A percentile compares a stretch with the other conserved stretches of the same genome.
Conservation (phyloP, 2,113 vertebrate species). For the Nothocercus julius region DNA sequence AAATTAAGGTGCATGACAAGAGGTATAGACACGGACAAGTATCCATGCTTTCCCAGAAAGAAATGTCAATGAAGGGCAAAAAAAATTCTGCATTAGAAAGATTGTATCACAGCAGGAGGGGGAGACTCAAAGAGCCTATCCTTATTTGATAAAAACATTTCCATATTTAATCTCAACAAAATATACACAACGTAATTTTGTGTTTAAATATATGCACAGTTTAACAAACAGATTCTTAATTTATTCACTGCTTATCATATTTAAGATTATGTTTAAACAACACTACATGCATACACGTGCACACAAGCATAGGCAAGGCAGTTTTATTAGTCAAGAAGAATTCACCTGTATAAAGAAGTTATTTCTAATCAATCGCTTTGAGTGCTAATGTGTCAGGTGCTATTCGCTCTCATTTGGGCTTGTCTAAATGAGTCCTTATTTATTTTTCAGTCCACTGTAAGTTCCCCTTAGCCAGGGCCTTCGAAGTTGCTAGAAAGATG, state of each 20-base stretch:
- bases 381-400: neutral
- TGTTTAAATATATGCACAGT: conserved; percentile 53
- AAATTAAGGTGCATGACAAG: conserved; percentile 62
- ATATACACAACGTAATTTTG: conserved; percentile 49
- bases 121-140: neutral
- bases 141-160: neutral
- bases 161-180: conserved; percentile 18
- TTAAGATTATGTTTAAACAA: conserved; percentile 63
- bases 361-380: neutral
- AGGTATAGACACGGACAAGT: conserved; percentile 30
- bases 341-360: conserved; percentile 29
- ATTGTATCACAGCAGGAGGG: neutral
- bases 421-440: neutral
- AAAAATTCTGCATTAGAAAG: neutral
- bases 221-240: conserved; percentile 68
- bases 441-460: neutral
- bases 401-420: neutral
- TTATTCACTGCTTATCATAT: conserved; percentile 66
- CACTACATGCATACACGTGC: neutral
- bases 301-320: neutral
- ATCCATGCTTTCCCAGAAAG: conserved; percentile 20
- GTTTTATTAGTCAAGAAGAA: neutral
- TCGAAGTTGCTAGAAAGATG: neutral
- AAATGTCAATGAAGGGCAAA: conserved; percentile 45
- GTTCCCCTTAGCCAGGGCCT: neutral